Evolutionary conservation across 2,113 vertebrate species (phyloP).

Genomic region (Brachypteracias leptosomus): DNA sequence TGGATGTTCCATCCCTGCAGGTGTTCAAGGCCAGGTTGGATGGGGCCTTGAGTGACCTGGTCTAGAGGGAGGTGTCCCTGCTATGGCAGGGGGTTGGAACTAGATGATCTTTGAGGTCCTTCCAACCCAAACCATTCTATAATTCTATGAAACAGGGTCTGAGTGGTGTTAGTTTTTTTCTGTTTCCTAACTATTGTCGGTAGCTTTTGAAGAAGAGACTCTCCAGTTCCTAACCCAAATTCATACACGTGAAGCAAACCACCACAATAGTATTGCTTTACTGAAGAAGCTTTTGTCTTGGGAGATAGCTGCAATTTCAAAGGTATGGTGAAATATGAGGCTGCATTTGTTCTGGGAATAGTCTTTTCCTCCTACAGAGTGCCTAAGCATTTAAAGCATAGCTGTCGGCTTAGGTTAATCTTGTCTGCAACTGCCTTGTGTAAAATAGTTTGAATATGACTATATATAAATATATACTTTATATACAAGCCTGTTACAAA

Average conservation of each 20-base stretch:
- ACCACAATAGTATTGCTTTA: not conserved
- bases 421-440: not conserved
- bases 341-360: not conserved
- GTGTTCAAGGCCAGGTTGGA: too few relatives aligned
- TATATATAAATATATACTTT: not conserved
- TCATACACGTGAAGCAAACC: not conserved
- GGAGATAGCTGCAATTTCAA: not conserved
- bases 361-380: not conserved
- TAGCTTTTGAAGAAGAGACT: not conserved
- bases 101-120: too few relatives aligned
- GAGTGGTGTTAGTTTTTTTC: not conserved
- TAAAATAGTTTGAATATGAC: not conserved
- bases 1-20: too few relatives aligned
- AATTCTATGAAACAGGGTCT: not conserved
- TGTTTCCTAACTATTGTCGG: not conserved
- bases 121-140: too few relatives aligned
- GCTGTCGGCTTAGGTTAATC: not conserved
- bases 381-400: not conserved
- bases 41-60: too few relatives aligned
- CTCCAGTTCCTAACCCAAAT: not conserved
- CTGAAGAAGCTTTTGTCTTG: not conserved
- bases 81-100: too few relatives aligned
- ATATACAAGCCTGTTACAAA: not conserved
- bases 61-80: too few relatives aligned
- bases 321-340: not conserved